Evolutionary conservation across 1,140 invertebrate species (phyloP), one percentile per base, ranked within the genome.

Genomic region (Bombus sylvicola): DNA sequence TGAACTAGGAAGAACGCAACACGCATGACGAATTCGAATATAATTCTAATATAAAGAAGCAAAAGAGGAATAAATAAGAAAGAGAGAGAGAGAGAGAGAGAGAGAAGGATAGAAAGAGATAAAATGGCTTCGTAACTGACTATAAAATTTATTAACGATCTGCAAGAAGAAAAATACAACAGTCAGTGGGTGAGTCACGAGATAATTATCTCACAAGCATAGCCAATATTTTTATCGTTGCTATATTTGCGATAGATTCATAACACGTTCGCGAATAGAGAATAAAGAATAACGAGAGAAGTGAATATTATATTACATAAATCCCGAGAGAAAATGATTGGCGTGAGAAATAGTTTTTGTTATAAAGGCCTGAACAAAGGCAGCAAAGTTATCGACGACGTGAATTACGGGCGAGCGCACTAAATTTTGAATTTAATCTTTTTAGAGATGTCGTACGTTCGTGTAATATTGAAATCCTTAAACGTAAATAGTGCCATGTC

Each of bases 231-330:
- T 73, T 85, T 81, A 74, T 85, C 78, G 34, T 25, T 22, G 41
- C 59, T 66, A 73, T 66, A 80, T 73, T 85, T 73, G 59, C 69
- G 69, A 68, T 79, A 53, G 66, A 83, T 71, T n/a, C 41, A 31
- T 47, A 66, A 39, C 28, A 31, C 39, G 72, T 68, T 75, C 34
- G 12, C 39, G 53, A 62, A 79, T 41, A 79, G 53, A 79, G 59
- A 85, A 85, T 81, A 59, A 68, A 85, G 78, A 81, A 57, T 31
- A 72, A 73, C 39, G 31, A 39, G 41, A 39, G 57, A 43, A 81
- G 28, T 31, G 71, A 85, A 85, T 85, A 85, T 85, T 81, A 85
- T 81, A 81, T 81, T 85, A 85, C 84, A 75, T 85, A 85, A 85
- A 85, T 85, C 62, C 68, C 39, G 53, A 28, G 25, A 22, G 53